phyloP scores from a whole-genome alignment of 2,113 vertebrate genomes.

The Ciconia stormi region DNA sequence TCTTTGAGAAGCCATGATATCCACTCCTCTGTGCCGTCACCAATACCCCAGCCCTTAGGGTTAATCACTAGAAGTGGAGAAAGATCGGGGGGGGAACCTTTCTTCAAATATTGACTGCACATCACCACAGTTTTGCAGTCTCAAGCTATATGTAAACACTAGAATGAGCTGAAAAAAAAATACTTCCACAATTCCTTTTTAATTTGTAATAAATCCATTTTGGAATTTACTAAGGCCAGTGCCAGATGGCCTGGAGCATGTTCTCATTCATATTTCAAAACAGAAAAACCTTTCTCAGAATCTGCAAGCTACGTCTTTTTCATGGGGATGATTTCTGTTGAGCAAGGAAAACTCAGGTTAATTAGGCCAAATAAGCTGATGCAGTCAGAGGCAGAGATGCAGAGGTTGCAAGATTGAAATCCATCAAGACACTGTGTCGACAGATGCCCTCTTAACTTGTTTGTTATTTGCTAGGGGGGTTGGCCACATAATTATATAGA shows the following conservation, averaged over 20 bases:
- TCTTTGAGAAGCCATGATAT: neutral
- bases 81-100: neutral
- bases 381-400: constrained; percentile 52
- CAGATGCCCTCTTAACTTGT: constrained; percentile 80
- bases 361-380: constrained; percentile 79
- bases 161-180: neutral
- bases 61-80: neutral
- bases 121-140: neutral
- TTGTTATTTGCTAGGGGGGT: constrained; percentile 69
- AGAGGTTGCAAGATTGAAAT: constrained; percentile 63
- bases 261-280: constrained; percentile 44
- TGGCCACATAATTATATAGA: constrained; percentile 69
- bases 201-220: constrained; percentile 42
- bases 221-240: neutral
- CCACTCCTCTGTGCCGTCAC: neutral
- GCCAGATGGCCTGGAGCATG: neutral
- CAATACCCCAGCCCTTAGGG: neutral
- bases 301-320: constrained; percentile 31
- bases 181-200: constrained; percentile 26
- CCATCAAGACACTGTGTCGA: constrained; percentile 74
- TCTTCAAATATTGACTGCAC: neutral
- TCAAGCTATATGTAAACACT: neutral
- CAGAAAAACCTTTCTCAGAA: constrained; percentile 47
- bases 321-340: constrained; percentile 48
- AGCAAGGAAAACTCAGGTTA: constrained; percentile 77